Conservation (phyloP, 1,140 invertebrate species). For the Danaus plexippus region DNA sequence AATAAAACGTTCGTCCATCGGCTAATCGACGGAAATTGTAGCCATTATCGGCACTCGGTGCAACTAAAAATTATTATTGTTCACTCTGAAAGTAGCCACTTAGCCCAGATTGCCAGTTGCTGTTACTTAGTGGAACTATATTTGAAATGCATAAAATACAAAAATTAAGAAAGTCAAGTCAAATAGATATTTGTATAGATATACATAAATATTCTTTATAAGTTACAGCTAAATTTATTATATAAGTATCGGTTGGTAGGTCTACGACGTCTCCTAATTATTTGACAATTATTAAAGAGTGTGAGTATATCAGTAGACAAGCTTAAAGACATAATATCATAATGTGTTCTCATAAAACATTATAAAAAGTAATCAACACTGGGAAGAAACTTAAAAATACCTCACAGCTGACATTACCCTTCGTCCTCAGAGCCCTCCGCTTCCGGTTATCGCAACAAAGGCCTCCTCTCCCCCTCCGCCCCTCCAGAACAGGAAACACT, state of each 20-base stretch:
- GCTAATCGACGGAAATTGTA: slow-evolving; percentile 67
- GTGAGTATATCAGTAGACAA: too few relatives aligned
- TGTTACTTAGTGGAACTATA: slow-evolving; percentile 7
- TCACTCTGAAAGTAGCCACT: slow-evolving; percentile 64
- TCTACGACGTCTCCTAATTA: too few relatives aligned
- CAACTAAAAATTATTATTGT: slow-evolving; percentile 69
- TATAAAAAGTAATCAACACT: slow-evolving; percentile 52
- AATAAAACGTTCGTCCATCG: slow-evolving; percentile 47
- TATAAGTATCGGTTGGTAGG: too few relatives aligned
- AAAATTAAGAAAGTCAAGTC: too few relatives aligned
- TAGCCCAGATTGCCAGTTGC: slow-evolving; percentile 41
- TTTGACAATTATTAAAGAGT: too few relatives aligned
- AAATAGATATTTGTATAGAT: too few relatives aligned
- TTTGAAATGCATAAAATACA: too few relatives aligned
- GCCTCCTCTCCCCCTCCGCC: slow-evolving; percentile 33
- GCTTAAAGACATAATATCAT: too few relatives aligned
- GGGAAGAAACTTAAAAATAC: slow-evolving; percentile 66
- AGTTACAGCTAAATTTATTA: too few relatives aligned
- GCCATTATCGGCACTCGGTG: slow-evolving; percentile 61
- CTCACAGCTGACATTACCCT: slow-evolving; percentile 65
- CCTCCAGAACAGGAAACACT: slow-evolving; percentile 66
- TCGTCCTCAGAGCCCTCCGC: slow-evolving; percentile 60
- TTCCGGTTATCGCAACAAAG: slow-evolving; percentile 70
- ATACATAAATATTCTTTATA: too few relatives aligned
- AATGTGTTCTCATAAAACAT: slow-evolving; percentile 23